phyloP scores from a whole-genome alignment of 2,113 vertebrate species.

The Aplodontia rufa region DNA sequence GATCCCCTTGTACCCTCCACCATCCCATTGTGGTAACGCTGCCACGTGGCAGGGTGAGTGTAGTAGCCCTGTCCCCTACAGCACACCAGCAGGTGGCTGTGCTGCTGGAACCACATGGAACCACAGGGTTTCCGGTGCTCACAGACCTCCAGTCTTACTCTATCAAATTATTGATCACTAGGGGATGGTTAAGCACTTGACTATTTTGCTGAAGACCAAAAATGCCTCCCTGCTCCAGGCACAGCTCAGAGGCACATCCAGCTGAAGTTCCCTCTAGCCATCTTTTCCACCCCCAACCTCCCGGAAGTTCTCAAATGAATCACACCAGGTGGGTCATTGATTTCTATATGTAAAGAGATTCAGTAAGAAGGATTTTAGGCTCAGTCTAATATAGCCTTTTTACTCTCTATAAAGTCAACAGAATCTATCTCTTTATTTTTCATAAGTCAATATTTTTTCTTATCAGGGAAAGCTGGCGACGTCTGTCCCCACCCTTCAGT shows the following conservation, averaged over 20 bases:
- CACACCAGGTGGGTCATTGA: not conserved
- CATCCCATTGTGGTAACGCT: not conserved
- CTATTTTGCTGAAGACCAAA: not conserved
- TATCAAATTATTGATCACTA: not conserved
- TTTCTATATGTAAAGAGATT: slow-evolving; percentile 38
- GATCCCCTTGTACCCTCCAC: not conserved
- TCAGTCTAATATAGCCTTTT: not conserved
- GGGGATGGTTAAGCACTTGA: not conserved
- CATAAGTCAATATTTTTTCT: slow-evolving; percentile 12
- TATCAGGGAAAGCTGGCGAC: not conserved
- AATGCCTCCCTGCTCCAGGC: not conserved
- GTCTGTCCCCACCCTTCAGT: not conserved
- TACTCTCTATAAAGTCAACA: not conserved
- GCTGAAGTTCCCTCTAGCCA: fast-evolving
- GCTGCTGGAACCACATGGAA: not conserved
- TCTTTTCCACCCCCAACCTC: fast-evolving
- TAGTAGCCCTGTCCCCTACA: too few relatives aligned
- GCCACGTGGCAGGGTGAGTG: not conserved
- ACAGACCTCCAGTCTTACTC: not conserved
- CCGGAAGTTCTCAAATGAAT: not conserved
- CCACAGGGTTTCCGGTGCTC: not conserved
- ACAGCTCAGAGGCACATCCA: not conserved
- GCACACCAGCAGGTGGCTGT: not conserved
- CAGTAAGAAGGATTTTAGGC: not conserved
- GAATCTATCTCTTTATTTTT: slow-evolving; percentile 21